These are phyloP conservation scores for Hybos culiciformis DNA, from an alignment of 2,888 invertebrate species.

Conservation along the genomic window DNA sequence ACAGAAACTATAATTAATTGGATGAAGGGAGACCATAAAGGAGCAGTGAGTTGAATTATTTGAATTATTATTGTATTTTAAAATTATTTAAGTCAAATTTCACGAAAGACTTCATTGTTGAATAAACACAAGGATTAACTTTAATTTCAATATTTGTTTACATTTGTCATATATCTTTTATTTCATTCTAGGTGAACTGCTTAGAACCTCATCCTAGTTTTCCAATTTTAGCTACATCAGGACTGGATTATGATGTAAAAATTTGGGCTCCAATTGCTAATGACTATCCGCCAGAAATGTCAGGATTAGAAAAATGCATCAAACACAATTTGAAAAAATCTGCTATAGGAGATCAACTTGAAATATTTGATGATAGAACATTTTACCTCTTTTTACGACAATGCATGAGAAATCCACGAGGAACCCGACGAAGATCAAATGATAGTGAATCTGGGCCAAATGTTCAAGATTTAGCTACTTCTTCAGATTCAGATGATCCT, in stretches of 20 bases:
- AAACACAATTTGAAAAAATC: conserved; percentile 23
- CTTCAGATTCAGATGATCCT: conserved; percentile 12
- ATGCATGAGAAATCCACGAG: conserved; percentile 20
- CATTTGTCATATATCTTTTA: conserved; percentile 42
- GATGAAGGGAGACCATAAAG: conserved; percentile 65
- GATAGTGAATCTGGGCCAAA: conserved; percentile 9
- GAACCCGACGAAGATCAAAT: conserved; percentile 8
- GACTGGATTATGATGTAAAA: conserved; percentile 83
- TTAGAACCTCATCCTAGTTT: conserved; percentile 79
- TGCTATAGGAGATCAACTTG: conserved; percentile 14
- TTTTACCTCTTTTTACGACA: conserved; percentile 28
- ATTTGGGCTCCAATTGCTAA: conserved; percentile 63
- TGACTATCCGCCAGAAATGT: conserved; percentile 22
- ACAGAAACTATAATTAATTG: conserved; percentile 82
- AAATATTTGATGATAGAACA: conserved; percentile 23
- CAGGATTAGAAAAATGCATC: conserved; percentile 24
- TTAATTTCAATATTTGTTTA: conserved; percentile 10
- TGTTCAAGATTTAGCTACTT: conserved; percentile 14
- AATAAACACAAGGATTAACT: not conserved
- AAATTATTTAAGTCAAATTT: no score
- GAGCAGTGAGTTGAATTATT: conserved; percentile 47
- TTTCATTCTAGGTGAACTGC: conserved; percentile 46
- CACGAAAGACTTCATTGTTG: no score
- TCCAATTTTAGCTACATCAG: conserved; percentile 75
- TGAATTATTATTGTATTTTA: no score